Evolutionary conservation across 2,888 invertebrate species (phyloP).

Genomic region (Apantesis nais): DNA sequence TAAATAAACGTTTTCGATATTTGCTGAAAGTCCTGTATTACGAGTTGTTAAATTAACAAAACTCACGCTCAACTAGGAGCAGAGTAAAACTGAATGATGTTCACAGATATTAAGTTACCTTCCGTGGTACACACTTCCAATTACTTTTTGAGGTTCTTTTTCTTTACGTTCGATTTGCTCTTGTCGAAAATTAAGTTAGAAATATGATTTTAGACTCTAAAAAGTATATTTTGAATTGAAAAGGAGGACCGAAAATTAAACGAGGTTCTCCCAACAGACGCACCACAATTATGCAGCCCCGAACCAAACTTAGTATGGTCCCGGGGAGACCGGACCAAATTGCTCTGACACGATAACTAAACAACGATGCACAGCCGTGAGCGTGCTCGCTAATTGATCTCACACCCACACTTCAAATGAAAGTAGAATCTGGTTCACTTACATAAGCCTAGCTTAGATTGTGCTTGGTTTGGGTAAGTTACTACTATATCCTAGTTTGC

Average conservation of each 20-base stretch:
- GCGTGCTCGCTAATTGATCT: constrained; percentile 59
- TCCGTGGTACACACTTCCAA: background rate
- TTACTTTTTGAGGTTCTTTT: background rate
- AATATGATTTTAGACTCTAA: background rate
- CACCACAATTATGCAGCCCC: constrained; percentile 30
- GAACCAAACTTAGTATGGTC: constrained; percentile 20
- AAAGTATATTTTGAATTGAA: background rate
- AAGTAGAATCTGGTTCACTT: constrained; percentile 5
- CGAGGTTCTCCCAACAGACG: constrained; percentile 25
- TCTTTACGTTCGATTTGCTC: no score
- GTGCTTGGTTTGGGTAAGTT: background rate
- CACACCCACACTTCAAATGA: constrained; percentile 39
- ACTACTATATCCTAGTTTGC: background rate
- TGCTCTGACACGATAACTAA: constrained; percentile 41
- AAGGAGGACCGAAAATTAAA: background rate
- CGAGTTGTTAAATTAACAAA: background rate
- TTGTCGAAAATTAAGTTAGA: no score
- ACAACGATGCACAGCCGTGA: constrained; percentile 35
- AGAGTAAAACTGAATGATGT: background rate
- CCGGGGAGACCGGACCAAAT: constrained; percentile 42
- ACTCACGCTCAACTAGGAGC: background rate
- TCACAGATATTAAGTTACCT: background rate
- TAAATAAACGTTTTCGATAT: no score
- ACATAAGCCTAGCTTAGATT: constrained; percentile 6
- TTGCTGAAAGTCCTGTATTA: no score